phyloP scores from a whole-genome alignment of 2,113 vertebrate species.

The Reinhardtius hippoglossoides region DNA sequence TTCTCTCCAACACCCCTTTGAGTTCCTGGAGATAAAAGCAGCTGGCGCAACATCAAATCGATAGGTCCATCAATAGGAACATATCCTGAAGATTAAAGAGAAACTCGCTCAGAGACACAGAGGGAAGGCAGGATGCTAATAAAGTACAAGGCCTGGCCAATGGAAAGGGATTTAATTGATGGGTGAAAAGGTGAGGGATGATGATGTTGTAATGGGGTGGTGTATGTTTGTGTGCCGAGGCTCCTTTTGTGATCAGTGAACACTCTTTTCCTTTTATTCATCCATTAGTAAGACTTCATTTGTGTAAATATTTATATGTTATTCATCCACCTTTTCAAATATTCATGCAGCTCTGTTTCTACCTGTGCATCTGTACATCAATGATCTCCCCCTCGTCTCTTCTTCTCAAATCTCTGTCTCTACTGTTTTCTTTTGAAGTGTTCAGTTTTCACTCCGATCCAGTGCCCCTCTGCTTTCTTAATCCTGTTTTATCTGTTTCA shows the following conservation, averaged over 20 bases:
- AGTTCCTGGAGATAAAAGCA: slow-evolving; percentile 82
- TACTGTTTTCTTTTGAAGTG: slow-evolving; percentile 23
- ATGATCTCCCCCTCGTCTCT: slow-evolving; percentile 1
- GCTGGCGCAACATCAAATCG: slow-evolving; percentile 82
- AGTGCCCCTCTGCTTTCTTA: slow-evolving; percentile 15
- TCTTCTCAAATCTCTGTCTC: not conserved
- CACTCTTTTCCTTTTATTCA: slow-evolving; percentile 9
- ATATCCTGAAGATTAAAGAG: slow-evolving; percentile 85
- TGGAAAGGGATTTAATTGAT: slow-evolving; percentile 79
- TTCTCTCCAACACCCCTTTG: slow-evolving; percentile 64
- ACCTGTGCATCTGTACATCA: slow-evolving; percentile 3
- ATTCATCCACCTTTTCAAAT: slow-evolving; percentile 2
- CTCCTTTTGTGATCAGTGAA: slow-evolving; percentile 32
- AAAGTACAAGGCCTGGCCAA: slow-evolving; percentile 60
- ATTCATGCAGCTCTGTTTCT: not conserved
- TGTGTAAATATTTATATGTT: slow-evolving; percentile 34
- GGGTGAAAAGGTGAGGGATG: slow-evolving; percentile 63
- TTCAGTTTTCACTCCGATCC: slow-evolving; percentile 3
- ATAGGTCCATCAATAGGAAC: slow-evolving; percentile 83
- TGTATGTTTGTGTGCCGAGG: slow-evolving; percentile 3
- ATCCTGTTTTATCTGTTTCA: slow-evolving; percentile 31
- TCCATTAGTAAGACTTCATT: slow-evolving; percentile 42
- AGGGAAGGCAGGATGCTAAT: slow-evolving; percentile 65
- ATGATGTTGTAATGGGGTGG: slow-evolving; percentile 53
- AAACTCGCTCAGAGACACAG: slow-evolving; percentile 54